Evolutionary conservation across 2,113 vertebrate genomes (phyloP), one percentile per base, ranked within the genome.

Genomic region (Picathartes gymnocephalus): DNA sequence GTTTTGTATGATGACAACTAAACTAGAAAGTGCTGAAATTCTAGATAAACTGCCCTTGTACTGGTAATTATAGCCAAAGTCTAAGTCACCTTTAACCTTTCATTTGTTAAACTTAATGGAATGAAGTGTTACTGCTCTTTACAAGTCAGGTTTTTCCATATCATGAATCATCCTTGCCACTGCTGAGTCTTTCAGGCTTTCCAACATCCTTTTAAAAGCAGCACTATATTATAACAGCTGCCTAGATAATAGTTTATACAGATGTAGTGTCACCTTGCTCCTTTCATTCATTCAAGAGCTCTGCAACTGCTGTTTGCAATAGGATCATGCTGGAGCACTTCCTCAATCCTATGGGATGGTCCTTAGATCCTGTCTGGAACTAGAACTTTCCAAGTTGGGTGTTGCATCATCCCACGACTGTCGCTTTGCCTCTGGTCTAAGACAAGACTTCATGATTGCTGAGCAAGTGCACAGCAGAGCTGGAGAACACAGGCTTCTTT

Each of bases 171-270:
- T 50, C 77, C 45, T 47, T 85, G 40, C n/a, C 2, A 3, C 62
- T 58, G 40, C 40, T 81, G 57, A 91, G 69, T 60, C 28, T 61
- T 86, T 30, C 65, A 85, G 85, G 40, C 42, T 82, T 92, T 91
- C 73, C 73, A 92, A 81, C 9, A 69, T 50, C 25, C 61, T 61
- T 90, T 85, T 44, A 80, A 91, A 91, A 95, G 58, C 33, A 92
- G 19, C 25, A 10, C 18, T 47, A 13, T 51, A 58, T 47, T 40
- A 25, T 30, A 80, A 65, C 10, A 57, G 25, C 33, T 57, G 8
- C 51, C 53, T 72, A 53, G 53, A 10, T 85, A 92, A 76, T 70
- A 40, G 30, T 39, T 70, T 78, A 47, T 23, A 86, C 54, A 97
- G 66, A 77, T 69, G 45, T 50, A 76, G 24, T 23, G 24, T 50